These are phyloP conservation scores for Mormyrops boulengeri DNA, from an alignment of 2,797 vertebrate genomes.

Conservation along the genomic window DNA sequence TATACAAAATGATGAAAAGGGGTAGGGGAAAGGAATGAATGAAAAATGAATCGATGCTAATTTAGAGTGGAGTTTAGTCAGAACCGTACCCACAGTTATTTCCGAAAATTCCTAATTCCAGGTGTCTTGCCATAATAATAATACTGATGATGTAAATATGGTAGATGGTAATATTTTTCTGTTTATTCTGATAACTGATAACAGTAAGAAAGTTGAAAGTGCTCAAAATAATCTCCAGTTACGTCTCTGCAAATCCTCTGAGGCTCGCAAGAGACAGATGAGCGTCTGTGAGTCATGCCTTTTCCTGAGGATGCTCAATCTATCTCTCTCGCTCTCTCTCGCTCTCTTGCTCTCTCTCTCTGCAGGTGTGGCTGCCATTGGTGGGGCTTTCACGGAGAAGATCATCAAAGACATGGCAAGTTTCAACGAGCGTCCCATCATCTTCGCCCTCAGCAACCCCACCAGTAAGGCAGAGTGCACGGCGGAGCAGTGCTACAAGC, in stretches of 20 bases:
- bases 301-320: neutral
- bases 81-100: neutral
- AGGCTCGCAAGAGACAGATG: neutral
- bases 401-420: conserved; percentile 89
- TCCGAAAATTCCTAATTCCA: neutral
- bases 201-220: neutral
- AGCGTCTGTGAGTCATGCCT: neutral
- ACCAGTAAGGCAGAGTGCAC: conserved; percentile 98
- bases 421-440: conserved; percentile 84
- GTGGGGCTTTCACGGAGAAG: conserved; percentile 88
- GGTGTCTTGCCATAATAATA: neutral
- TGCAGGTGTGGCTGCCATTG: conserved; percentile 82
- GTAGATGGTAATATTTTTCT: neutral
- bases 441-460: conserved; percentile 96
- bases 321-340: neutral
- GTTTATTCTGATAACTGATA: neutral
- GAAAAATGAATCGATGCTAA: neutral
- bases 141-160: neutral
- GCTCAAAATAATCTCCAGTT: neutral
- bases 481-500: conserved; percentile 87
- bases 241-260: neutral
- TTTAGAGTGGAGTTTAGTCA: neutral
- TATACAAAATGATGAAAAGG: neutral
- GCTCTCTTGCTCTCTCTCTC: conserved; percentile 8
- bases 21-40: neutral